Base-by-base conservation (phyloP, 2,113 vertebrate species). In the Mirza zaza region DNA sequence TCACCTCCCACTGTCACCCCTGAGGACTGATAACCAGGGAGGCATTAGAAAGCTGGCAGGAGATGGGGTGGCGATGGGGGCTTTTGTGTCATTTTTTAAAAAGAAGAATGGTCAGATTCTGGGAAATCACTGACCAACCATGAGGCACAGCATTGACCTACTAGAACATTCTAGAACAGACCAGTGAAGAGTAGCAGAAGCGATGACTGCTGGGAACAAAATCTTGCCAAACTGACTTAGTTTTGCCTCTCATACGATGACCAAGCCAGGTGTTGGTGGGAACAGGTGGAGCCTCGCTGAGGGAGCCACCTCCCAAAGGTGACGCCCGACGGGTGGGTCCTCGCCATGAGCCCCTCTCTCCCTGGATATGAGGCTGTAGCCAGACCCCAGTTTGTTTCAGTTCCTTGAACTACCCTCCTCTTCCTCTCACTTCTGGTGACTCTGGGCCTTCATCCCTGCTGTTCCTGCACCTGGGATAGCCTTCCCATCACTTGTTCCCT, bases 281-380 rank as follows among this genome's bases (percentile, higher is more conserved):
- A 3, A 50, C 21, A 20, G 18, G 21, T 0, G 7, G 29, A 8
- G 0, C 0, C 0, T 2, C 6, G 52, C 50, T 13, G 50, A 59
- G 4, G 1, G 4, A n/a, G 17, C 2, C 17, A 29, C 1, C 11
- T 61, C 25, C 23, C 29, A 8, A 8, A 65, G 45, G 2, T 0
- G 2, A 5, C 8, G 6, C 36, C 59, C 0, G 0, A 2, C 1
- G 36, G 39, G 55, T 3, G 0, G 1, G 0, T 14, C 59, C 29
- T 63, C 32, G 0, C 25, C 8, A 0, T 0, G 6, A 32, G 20
- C 45, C 23, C 18, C 27, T n/a, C 48, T 27, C 50, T 18, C 52
- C 55, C 42, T 5, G n/a, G 45, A 6, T 1, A 23, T 0, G 12
- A 32, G n/a, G 45, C 92, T 39, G 57, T 6, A 1, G 1, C n/a